These are phyloP conservation scores for Eira barbara DNA, from an alignment of 2,113 vertebrate genomes.

Conservation along the genomic window DNA sequence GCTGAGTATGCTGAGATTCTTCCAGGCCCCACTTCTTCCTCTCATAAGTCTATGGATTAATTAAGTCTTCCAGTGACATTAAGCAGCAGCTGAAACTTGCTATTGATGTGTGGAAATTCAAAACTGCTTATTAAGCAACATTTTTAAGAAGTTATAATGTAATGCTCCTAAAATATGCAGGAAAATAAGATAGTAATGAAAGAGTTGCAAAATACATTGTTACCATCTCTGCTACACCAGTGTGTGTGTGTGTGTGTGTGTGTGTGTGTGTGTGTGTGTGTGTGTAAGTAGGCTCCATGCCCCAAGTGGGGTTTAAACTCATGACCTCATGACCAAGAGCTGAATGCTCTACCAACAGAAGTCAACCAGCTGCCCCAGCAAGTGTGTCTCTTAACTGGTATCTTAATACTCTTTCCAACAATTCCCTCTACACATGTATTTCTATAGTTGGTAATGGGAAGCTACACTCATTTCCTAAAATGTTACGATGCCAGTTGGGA, in stretches of 20 bases:
- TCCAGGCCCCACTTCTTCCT: neutral
- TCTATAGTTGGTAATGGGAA: neutral
- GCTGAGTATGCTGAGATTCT: neutral
- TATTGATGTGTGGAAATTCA: neutral
- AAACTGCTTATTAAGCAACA: slow-evolving; percentile 6
- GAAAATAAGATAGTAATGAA: neutral
- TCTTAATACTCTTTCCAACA: slow-evolving; percentile 5
- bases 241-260: neutral
- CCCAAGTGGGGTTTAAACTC: neutral
- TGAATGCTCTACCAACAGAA: neutral
- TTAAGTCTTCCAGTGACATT: neutral
- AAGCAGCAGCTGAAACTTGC: neutral
- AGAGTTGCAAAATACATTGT: neutral
- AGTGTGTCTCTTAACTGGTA: neutral
- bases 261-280: neutral
- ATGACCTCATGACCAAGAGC: neutral
- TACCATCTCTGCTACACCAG: neutral
- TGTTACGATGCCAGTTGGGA: neutral
- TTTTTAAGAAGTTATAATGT: neutral
- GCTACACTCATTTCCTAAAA: neutral
- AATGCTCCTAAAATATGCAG: neutral
- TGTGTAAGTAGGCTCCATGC: neutral
- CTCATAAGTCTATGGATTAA: neutral
- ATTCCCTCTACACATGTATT: neutral
- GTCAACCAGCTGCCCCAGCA: neutral